A percentile compares a stretch with the other conserved stretches of the same genome.
These are phyloP conservation scores for Fregata magnificens DNA, from an alignment of 2,113 vertebrate species.

Conservation along the genomic window DNA sequence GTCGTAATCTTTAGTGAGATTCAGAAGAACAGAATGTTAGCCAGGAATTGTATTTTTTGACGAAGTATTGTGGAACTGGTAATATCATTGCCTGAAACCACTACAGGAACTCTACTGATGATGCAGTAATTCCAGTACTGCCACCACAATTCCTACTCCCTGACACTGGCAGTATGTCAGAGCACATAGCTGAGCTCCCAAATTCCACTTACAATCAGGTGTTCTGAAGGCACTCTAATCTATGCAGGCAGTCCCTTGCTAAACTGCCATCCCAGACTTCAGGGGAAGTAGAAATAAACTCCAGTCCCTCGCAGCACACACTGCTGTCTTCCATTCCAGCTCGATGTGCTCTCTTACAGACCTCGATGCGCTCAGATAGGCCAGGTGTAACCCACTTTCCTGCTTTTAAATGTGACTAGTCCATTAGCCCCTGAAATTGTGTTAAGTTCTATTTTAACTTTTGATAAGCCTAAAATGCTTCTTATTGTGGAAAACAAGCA, in stretches of 20 bases:
- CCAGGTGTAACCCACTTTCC: neutral
- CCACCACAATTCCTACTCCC: neutral
- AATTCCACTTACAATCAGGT: neutral
- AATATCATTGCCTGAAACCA: neutral
- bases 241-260: neutral
- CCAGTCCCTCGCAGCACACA: fast-evolving
- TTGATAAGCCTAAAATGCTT: neutral
- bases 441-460: neutral
- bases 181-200: neutral
- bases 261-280: neutral
- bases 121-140: neutral
- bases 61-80: neutral
- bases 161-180: neutral
- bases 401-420: neutral
- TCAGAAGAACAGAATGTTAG: neutral
- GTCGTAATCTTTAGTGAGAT: neutral
- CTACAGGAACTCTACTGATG: neutral
- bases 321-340: neutral
- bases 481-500: neutral
- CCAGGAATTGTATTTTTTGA: neutral
- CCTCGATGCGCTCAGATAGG: fast-evolving
- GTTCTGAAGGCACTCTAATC: neutral
- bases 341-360: neutral
- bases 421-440: neutral
- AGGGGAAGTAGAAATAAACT: neutral